These are phyloP conservation scores for Dromius quadrimaculatus DNA, from an alignment of 2,888 invertebrate species.

Conservation along the genomic window DNA sequence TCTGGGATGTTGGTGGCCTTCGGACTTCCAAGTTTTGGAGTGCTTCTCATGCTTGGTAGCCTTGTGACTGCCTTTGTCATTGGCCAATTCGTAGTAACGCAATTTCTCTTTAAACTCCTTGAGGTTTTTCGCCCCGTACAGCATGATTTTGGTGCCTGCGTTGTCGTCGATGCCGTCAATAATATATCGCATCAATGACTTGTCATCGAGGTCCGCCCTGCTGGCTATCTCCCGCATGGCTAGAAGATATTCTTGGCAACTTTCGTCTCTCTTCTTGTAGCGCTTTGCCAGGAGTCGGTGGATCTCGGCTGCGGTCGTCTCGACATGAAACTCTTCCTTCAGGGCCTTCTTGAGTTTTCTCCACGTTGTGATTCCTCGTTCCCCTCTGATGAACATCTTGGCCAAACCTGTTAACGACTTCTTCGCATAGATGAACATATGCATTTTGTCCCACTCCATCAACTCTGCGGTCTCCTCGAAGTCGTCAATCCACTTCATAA, in stretches of 20 bases:
- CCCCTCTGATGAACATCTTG: conserved; percentile 43
- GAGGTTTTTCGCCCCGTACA: conserved; percentile 3
- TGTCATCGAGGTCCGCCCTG: not conserved
- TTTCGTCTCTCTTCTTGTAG: conserved; percentile 58
- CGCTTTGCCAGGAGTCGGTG: conserved; percentile 36
- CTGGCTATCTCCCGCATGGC: not conserved
- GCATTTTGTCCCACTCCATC: conserved; percentile 47
- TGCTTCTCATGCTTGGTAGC: no score
- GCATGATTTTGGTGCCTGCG: conserved; percentile 7
- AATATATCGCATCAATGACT: not conserved
- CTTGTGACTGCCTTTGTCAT: no score
- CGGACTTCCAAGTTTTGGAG: no score
- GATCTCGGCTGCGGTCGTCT: not conserved
- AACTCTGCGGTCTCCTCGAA: conserved; percentile 50
- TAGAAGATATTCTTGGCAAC: conserved; percentile 32
- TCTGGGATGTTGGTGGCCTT: no score
- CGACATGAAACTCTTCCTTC: conserved; percentile 27
- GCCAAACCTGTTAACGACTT: conserved; percentile 49
- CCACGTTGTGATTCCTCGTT: conserved; percentile 46
- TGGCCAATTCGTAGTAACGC: no score
- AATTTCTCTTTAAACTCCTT: no score
- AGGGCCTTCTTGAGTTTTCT: conserved; percentile 40
- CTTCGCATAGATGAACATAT: conserved; percentile 52
- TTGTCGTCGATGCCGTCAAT: conserved; percentile 17
- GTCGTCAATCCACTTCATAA: conserved; percentile 50